phyloP scores from a whole-genome alignment of 1,140 invertebrate genomes.

The Drosophila ironensis region DNA sequence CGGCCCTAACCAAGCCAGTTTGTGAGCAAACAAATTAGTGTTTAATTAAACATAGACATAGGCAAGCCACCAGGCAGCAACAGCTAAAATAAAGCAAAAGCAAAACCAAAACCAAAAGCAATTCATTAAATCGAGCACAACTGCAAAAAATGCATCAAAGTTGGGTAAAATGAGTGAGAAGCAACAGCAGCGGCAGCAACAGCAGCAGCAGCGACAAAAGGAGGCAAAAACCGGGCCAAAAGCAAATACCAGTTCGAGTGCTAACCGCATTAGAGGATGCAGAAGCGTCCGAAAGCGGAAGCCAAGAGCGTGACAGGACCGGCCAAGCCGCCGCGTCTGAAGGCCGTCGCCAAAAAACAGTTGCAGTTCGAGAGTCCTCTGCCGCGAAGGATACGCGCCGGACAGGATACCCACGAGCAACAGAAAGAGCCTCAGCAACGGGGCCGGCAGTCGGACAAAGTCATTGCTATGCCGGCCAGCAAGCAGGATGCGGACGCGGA shows the following conservation, averaged over 20 bases:
- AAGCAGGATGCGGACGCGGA: slow-evolving; percentile 38
- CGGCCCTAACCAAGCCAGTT: slow-evolving; percentile 36
- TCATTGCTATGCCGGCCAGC: slow-evolving; percentile 38
- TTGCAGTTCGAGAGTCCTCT: slow-evolving; percentile 76
- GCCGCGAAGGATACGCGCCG: slow-evolving; percentile 52
- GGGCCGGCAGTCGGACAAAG: slow-evolving; percentile 27
- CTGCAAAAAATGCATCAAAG: slow-evolving; percentile 52
- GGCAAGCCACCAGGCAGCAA: slow-evolving; percentile 6
- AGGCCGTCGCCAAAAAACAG: slow-evolving; percentile 62
- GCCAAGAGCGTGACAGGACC: slow-evolving; percentile 43
- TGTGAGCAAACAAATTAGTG: slow-evolving; percentile 70
- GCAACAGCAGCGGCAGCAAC: no score
- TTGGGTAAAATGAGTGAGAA: slow-evolving; percentile 51
- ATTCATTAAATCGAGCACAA: slow-evolving; percentile 11
- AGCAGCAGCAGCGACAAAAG: slow-evolving; percentile 26
- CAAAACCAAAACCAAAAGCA: not conserved
- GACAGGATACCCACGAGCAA: not conserved
- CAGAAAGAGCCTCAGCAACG: slow-evolving; percentile 9
- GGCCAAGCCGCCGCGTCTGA: slow-evolving; percentile 63
- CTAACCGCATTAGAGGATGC: slow-evolving; percentile 49
- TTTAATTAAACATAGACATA: slow-evolving; percentile 67
- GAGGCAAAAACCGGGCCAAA: slow-evolving; percentile 19
- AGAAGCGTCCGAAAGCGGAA: slow-evolving; percentile 51
- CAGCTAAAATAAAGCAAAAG: not conserved
- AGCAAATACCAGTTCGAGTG: slow-evolving; percentile 23